Conservation (phyloP, 1,140 invertebrate genomes). For the Eciton burchellii region DNA sequence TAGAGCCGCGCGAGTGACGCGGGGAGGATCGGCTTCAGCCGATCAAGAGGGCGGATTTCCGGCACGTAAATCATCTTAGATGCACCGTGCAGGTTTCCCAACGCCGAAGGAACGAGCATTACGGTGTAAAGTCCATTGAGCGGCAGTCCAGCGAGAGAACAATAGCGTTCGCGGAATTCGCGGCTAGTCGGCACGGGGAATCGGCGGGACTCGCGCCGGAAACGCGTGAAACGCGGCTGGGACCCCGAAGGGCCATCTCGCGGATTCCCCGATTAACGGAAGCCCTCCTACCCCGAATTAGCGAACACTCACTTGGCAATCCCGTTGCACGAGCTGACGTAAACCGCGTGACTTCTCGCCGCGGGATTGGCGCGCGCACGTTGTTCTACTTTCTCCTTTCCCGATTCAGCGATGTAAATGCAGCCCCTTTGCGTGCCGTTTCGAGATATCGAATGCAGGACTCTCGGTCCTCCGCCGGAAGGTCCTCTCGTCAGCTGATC, state of each 20-base stretch:
- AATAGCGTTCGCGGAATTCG: conserved; percentile 73
- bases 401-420: neutral
- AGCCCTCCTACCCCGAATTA: conserved; percentile 8
- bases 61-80: conserved; percentile 23
- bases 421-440: neutral
- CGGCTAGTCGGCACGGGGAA: conserved; percentile 12
- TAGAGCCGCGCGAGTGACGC: neutral
- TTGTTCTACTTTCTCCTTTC: neutral
- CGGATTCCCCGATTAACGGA: conserved; percentile 27
- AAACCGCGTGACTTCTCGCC: neutral
- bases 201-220: neutral
- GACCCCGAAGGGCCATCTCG: neutral
- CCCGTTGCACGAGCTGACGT: neutral
- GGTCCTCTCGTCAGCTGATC: no score
- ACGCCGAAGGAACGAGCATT: conserved; percentile 62
- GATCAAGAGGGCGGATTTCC: conserved; percentile 2
- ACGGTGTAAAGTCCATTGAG: conserved; percentile 71
- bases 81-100: conserved; percentile 60
- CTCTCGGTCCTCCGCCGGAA: no score
- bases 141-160: conserved; percentile 78
- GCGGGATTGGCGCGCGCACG: neutral
- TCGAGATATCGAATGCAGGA: conserved; percentile 8
- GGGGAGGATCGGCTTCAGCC: neutral
- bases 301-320: neutral
- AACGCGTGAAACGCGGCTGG: neutral